Evolutionary conservation across 1,140 invertebrate genomes (phyloP), one percentile per base, ranked within the genome.

Genomic region (Solen grandis): DNA sequence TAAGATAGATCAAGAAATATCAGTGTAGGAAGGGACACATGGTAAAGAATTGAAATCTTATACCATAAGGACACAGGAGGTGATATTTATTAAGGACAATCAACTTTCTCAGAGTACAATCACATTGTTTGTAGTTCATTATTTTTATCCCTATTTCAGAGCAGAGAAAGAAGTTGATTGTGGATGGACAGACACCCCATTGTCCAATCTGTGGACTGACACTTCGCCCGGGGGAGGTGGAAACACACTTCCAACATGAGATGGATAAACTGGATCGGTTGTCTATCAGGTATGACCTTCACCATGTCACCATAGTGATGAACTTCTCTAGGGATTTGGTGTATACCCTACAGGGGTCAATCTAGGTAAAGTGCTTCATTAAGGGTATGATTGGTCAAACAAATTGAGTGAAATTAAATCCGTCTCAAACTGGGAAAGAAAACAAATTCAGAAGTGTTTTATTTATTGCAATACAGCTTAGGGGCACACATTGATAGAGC

Each of bases 201-300:
- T 97, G 96, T 91, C 96, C 96, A 19, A 95, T 96, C 8, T 97
- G 96, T 93, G 95, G 96, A 63, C 93, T 95, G 14, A 96, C 96
- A 29, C 93, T 97, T 36, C 93, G 95, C 77, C 92, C 94, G 4
- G 94, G 95, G 29, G 96, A 97, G 89, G 89, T 96, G 33, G 95
- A 96, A 84, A 92, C 94, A 54, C 96, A 97, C 90, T 95, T 96
- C 76, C 92, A 94, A 14, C 93, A 95, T 65, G 96, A 97, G 90
- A 90, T 97, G 81, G 96, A 96, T 78, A 95, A 95, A 84, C 91
- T 97, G 35, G 88, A 91, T 19, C 90, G 89, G 81, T 81, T 92
- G 19, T 72, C 77, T 4, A 82, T 69, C 60, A 90, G 89, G 91
- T 91, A 84, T 81, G 72, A 65, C 10, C 19, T 2, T 25, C 59